Evolutionary conservation across 2,888 invertebrate species (phyloP), one percentile per base, ranked within the genome.

Genomic region (Hyalella azteca): DNA sequence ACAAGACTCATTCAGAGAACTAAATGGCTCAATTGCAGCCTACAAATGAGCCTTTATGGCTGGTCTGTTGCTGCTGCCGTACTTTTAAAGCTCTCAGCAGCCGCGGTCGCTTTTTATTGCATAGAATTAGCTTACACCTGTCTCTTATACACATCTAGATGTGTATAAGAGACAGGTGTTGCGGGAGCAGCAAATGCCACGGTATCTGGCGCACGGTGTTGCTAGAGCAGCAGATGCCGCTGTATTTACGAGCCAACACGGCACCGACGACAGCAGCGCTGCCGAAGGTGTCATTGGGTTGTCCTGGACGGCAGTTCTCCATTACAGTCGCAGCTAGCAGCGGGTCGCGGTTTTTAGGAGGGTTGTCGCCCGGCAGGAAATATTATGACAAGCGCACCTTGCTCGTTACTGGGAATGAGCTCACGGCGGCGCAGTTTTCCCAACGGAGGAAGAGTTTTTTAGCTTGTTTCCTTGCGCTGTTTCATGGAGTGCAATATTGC

Each of bases 211-310:
- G n/a, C n/a, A n/a, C n/a, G n/a, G n/a, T n/a, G n/a, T n/a, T n/a
- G n/a, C n/a, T n/a, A n/a, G n/a, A n/a, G n/a, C n/a, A n/a, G n/a
- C n/a, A n/a, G n/a, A n/a, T n/a, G 54, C 4, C 1, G 54, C 26
- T 7, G 36, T 66, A 66, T 66, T 66, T 66, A 66, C 66, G 66
- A 36, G 66, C 66, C 4, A 9, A 2, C n/a, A 19, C n/a, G 36
- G 66, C 19, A 36, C 29, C 66, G 32, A 36, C 4, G 66, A 66
- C 66, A 36, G 39, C 36, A n/a, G 22, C 66, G 29, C 66, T 66
- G 36, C 66, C 66, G 29, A 29, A 36, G 66, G 66, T 66, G 66
- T 66, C 66, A 66, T 66, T 66, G 36, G 19, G 66, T 66, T 66
- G 66, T 66, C 36, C 32, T 32, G 66, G 36, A 2, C 5, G 36